Base-by-base conservation (phyloP, 2,888 invertebrate genomes). In the Sialis fuliginosa region DNA sequence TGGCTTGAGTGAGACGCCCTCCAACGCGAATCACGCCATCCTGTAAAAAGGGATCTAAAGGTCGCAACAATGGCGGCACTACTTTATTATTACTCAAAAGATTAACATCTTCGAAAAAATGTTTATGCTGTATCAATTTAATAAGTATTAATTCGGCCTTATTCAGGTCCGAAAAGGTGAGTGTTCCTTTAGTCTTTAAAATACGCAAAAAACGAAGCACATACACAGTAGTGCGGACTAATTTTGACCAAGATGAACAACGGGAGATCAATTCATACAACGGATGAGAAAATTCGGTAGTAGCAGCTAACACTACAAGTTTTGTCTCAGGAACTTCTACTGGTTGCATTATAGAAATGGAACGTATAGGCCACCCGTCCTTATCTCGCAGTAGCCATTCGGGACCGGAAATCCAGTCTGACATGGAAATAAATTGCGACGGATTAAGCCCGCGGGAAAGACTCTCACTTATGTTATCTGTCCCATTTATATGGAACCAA, bases 21-120 rank as follows among this genome's bases (percentile, higher is more conserved):
- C 51, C 50, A 6, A 51, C 49, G 13, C 50, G 33, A 9, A 45
- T 10, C 5, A 51, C 6, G 9, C 41, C 44, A 7, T 49, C 33
- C 9, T 51, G 48, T 22, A 51, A 32, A 42, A 51, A 51, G 7
- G 49, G 41, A 34, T 13, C 8, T 8, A 52, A 40, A 40, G 45
- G 42, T 34, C 49, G 40, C 10, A 50, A 39, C 8, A 42, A 12
- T 48, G 52, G 48, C n/a, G 50, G 9, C 30, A 12, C 37, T 37
- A 6, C 10, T 37, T 49, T 37, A 22, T 34, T 22, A 32, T 42
- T 4, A 33, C 44, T 34, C 9, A 48, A 22, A 33, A 9, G 10
- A 31, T 12, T 9, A 8, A 50, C 40, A 10, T 46, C 49, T 37
- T 41, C 22, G 31, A 32, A 3, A 34, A 51, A 48, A 37, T 8